phyloP scores from a whole-genome alignment of 2,888 invertebrate species.

The Pteria penguin region DNA sequence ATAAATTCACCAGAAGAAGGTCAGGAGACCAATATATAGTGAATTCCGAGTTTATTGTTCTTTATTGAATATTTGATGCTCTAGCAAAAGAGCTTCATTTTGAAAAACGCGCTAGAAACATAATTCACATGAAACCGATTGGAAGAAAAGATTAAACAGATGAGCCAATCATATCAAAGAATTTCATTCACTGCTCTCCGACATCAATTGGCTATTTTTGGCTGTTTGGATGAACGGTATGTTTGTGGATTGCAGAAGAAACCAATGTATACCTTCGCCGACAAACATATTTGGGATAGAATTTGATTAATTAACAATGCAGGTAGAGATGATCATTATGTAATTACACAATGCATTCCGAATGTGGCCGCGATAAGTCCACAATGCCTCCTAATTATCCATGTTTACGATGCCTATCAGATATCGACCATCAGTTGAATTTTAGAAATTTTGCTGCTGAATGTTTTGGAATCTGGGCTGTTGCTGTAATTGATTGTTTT shows the following conservation, averaged over 20 bases:
- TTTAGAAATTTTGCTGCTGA: neutral
- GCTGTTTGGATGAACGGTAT: conserved; percentile 61
- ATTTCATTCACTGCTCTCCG: conserved; percentile 61
- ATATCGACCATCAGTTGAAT: conserved; percentile 31
- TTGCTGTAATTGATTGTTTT: neutral
- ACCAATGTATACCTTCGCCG: neutral
- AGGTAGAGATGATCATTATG: neutral
- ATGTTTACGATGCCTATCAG: conserved; percentile 36
- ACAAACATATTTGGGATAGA: neutral
- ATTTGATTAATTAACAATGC: neutral
- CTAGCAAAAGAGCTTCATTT: no score
- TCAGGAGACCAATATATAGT: no score
- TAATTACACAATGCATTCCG: neutral
- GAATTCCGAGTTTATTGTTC: no score
- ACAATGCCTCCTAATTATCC: conserved; percentile 31
- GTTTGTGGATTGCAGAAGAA: conserved; percentile 55
- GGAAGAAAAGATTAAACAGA: conserved; percentile 19
- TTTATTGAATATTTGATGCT: no score
- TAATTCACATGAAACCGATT: no score
- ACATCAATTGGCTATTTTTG: conserved; percentile 71
- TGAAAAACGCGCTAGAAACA: no score
- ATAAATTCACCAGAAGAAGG: no score
- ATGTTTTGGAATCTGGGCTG: neutral
- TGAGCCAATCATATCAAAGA: conserved; percentile 55
- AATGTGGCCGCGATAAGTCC: neutral